These are phyloP conservation scores for Clarias macrocephalus DNA, from an alignment of 2,113 vertebrate species.

Conservation along the genomic window DNA sequence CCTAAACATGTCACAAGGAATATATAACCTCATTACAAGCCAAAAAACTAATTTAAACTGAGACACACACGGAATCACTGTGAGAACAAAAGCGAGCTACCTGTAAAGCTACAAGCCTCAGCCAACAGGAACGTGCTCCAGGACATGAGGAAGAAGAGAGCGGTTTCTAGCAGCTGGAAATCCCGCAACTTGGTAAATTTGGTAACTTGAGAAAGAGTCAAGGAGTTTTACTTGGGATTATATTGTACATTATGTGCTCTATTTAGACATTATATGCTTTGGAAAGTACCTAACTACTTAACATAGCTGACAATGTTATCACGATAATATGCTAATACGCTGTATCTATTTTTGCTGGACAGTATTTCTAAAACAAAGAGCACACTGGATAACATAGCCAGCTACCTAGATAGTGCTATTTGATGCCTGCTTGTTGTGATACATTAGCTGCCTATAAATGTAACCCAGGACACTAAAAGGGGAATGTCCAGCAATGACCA, in stretches of 20 bases:
- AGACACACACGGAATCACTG: neutral
- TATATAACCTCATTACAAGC: neutral
- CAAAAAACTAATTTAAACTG: neutral
- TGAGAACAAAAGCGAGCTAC: constrained; percentile 62
- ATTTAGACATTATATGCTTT: neutral
- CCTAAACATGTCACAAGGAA: constrained; percentile 70
- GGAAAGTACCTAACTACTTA: neutral
- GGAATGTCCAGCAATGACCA: neutral
- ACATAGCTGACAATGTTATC: neutral
- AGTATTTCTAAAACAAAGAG: neutral
- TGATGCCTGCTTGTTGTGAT: neutral
- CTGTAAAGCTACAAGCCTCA: constrained; percentile 96
- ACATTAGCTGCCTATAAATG: neutral
- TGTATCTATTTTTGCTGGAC: neutral
- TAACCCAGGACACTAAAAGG: neutral
- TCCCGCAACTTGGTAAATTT: constrained; percentile 97
- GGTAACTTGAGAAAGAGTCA: constrained; percentile 80
- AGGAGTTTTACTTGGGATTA: constrained; percentile 15
- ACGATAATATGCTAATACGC: neutral
- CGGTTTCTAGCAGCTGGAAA: constrained; percentile 92
- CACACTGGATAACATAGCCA: neutral
- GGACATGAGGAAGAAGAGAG: constrained; percentile 97
- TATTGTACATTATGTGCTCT: neutral
- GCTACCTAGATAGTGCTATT: neutral
- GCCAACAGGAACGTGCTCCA: constrained; percentile 98